Percentiles rank a stretch among this genome's conserved stretches.
Conservation (phyloP, 2,113 vertebrate species). For the Atherinomorus stipes region DNA sequence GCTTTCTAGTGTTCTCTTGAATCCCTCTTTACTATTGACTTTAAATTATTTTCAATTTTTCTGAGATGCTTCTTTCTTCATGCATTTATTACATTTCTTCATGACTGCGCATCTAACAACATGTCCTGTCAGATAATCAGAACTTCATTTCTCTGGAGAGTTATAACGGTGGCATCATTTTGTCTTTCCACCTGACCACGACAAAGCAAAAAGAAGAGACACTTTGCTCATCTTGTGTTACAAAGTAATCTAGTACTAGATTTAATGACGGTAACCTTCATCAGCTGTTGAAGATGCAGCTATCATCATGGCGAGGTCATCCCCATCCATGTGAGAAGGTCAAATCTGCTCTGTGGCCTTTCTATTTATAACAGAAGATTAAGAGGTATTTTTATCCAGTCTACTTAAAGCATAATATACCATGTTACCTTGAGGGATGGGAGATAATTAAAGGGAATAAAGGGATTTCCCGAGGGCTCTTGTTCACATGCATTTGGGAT, state of each 20-base stretch:
- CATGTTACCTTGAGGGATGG: slow-evolving; percentile 30
- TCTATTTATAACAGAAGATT: slow-evolving; percentile 47
- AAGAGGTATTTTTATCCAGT: slow-evolving; percentile 45
- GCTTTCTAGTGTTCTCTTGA: slow-evolving; percentile 8
- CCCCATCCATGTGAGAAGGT: slow-evolving; percentile 46
- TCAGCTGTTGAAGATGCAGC: slow-evolving; percentile 42
- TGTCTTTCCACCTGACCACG: background rate
- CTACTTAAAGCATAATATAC: slow-evolving; percentile 16
- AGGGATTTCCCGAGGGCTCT: slow-evolving; percentile 50
- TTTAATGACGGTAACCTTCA: slow-evolving; percentile 28
- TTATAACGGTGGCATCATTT: background rate
- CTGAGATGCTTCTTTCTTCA: background rate
- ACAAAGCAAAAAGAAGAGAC: background rate
- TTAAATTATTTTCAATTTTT: background rate
- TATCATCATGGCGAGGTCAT: slow-evolving; percentile 25
- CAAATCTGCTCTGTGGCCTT: slow-evolving; percentile 26
- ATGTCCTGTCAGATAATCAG: background rate
- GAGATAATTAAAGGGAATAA: slow-evolving; percentile 51
- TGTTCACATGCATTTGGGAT: slow-evolving; percentile 17
- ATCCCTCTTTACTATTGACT: slow-evolving; percentile 1
- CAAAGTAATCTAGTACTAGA: background rate
- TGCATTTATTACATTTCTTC: background rate
- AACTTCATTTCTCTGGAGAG: background rate
- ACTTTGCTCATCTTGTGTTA: background rate
- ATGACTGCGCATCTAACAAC: background rate